Percentiles rank a stretch among this genome's conserved stretches.
These are phyloP conservation scores for Formica selysi DNA, from an alignment of 1,140 invertebrate genomes.

Conservation along the genomic window DNA sequence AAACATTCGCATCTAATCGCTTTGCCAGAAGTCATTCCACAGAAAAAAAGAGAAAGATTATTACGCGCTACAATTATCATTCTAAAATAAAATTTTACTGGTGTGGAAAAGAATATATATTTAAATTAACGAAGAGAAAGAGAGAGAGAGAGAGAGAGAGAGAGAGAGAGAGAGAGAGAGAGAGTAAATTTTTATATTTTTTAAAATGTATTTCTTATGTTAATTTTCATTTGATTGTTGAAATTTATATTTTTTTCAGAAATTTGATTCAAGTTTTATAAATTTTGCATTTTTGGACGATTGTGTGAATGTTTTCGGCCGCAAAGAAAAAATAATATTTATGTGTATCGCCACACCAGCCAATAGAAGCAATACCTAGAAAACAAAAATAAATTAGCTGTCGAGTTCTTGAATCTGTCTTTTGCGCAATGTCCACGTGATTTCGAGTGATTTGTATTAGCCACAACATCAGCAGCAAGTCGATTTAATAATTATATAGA, in stretches of 20 bases:
- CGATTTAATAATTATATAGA: slow-evolving; percentile 17
- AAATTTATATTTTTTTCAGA: background rate
- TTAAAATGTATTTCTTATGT: background rate
- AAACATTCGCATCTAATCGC: slow-evolving; percentile 21
- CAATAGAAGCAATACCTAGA: slow-evolving; percentile 78
- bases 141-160: too few relatives aligned
- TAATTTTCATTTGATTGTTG: background rate
- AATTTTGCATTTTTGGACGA: background rate
- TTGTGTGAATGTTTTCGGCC: slow-evolving; percentile 22
- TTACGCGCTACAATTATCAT: background rate
- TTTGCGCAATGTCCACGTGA: slow-evolving; percentile 44
- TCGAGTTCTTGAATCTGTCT: slow-evolving; percentile 48
- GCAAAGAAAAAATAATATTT: slow-evolving; percentile 54
- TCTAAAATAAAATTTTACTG: background rate
- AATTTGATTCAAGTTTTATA: background rate
- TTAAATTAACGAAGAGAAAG: background rate
- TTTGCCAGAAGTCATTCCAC: background rate
- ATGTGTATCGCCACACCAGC: slow-evolving; percentile 67
- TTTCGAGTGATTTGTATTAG: slow-evolving; percentile 22
- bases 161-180: too few relatives aligned
- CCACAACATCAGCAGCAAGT: background rate
- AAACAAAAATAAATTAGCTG: slow-evolving; percentile 67
- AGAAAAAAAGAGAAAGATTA: background rate
- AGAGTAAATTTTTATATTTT: background rate
- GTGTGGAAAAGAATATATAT: background rate